Evolutionary conservation across 2,113 vertebrate genomes (phyloP), one percentile per base, ranked within the genome.

Genomic region (Tauraco erythrolophus): DNA sequence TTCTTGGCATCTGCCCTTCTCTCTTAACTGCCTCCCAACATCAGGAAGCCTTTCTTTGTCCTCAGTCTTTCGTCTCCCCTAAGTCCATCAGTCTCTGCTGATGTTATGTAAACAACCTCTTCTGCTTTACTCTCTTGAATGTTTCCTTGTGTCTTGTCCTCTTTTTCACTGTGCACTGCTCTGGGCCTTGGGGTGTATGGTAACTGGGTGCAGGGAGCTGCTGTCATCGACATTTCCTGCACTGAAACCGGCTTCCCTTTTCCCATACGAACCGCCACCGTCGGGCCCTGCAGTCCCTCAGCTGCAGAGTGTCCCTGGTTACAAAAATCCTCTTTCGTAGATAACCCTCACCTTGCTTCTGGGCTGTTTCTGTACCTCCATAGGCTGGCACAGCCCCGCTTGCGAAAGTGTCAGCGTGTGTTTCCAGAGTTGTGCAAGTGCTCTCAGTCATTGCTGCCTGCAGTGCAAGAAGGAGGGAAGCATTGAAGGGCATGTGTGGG

Each of bases 211-310:
- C n/a, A 85, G 43, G n/a, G 58, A 71, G 16, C 62, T 88, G 66
- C 19, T 19, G 11, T 33, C 22, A 33, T 16, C 6, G 57, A 1
- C 13, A 27, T 68, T 64, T 86, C n/a, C 54, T 14, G 0, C n/a
- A 7, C 54, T 31, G 50, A 53, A 54, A 18, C n/a, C 21, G 19
- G 19, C 2, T 41, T 89, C 11, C 18, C 14, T 58, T 70, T 80
- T 45, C 33, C 77, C 24, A 3, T 37, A 6, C 0, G 3, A 62
- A 33, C 35, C 1, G 0, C 30, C 13, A 10, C 17, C 0, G 0
- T 37, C 43, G n/a, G 60, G 30, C 23, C 54, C 65, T 37, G 22
- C 19, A 48, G 41, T n/a, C 25, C 14, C 19, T 74, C 33, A 27
- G 65, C 53, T 72, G 24, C 64, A 53, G 53, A 24, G 22, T 48